phyloP scores from a whole-genome alignment of 2,113 vertebrate species.

The Rhinoderma darwinii region DNA sequence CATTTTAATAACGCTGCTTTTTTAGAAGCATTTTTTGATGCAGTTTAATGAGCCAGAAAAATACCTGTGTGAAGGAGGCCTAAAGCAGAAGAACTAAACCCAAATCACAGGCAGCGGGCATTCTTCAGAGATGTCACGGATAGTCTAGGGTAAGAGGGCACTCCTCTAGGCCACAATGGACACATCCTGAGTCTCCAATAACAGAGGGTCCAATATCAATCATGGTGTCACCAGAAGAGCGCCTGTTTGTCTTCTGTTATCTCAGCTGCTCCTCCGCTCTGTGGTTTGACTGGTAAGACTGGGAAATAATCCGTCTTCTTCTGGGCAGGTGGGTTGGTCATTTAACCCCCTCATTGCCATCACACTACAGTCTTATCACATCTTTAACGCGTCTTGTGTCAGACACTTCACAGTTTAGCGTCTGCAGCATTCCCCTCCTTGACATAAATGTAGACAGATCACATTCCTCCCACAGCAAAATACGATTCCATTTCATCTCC shows the following conservation, averaged over 20 bases:
- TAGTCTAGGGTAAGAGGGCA: background rate
- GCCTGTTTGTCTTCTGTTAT: constrained; percentile 52
- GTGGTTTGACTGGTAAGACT: constrained; percentile 22
- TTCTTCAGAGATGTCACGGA: background rate
- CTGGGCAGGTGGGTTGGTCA: constrained; percentile 9
- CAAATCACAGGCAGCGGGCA: background rate
- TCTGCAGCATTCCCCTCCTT: background rate
- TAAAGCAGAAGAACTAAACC: no score
- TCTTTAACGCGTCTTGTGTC: background rate
- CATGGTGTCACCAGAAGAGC: background rate
- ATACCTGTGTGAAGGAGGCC: no score
- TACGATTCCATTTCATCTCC: background rate
- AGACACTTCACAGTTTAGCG: constrained; percentile 8
- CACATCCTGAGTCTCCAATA: background rate
- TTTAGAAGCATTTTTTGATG: no score
- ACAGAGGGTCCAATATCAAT: constrained; percentile 21
- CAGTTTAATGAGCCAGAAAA: no score
- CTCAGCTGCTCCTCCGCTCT: constrained; percentile 30
- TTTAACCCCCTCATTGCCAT: background rate
- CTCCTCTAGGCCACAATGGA: background rate
- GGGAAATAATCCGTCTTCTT: constrained; percentile 44
- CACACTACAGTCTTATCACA: background rate
- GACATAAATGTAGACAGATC: constrained; percentile 32
- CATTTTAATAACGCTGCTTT: no score
- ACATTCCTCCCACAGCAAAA: constrained; percentile 16